phyloP scores from a whole-genome alignment of 1,140 invertebrate species.

The Stegodyphus dumicola region DNA sequence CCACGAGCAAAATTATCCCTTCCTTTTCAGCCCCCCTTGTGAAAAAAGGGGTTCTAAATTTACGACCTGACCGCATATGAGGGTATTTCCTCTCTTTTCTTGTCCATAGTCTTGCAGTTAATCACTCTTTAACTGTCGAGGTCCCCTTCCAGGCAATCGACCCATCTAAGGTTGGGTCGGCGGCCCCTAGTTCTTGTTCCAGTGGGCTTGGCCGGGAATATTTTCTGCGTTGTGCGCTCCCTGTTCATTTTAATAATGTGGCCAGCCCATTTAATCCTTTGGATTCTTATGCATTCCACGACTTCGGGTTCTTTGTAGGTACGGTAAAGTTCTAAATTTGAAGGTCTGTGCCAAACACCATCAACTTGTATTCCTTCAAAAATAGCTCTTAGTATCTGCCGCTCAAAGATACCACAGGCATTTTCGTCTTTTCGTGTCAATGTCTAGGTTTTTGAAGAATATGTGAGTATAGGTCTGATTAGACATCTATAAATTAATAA shows the following conservation, averaged over 20 bases:
- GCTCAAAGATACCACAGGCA: no score
- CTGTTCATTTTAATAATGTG: not conserved
- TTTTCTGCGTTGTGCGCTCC: not conserved
- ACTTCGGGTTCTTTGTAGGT: not conserved
- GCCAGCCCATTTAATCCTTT: not conserved
- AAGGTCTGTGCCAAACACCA: slow-evolving; percentile 1
- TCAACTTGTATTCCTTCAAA: not conserved
- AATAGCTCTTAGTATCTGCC: no score
- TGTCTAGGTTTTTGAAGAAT: no score
- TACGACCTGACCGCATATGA: no score
- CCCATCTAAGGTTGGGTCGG: slow-evolving; percentile 6
- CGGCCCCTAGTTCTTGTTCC: slow-evolving; percentile 5
- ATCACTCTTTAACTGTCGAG: not conserved
- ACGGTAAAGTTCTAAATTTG: slow-evolving; percentile 4
- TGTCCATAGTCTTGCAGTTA: not conserved
- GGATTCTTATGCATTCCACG: not conserved
- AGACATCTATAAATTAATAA: no score
- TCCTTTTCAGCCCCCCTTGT: no score
- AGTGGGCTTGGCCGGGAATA: not conserved
- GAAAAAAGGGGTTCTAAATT: no score
- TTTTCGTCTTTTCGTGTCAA: no score
- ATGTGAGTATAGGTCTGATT: no score
- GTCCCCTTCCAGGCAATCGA: slow-evolving; percentile 5
- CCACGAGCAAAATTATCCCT: no score
- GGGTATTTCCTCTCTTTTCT: slow-evolving; percentile 4